Evolutionary conservation across 2,113 vertebrate species (phyloP), one percentile per base, ranked within the genome.

Genomic region (Saimiri boliviensis): DNA sequence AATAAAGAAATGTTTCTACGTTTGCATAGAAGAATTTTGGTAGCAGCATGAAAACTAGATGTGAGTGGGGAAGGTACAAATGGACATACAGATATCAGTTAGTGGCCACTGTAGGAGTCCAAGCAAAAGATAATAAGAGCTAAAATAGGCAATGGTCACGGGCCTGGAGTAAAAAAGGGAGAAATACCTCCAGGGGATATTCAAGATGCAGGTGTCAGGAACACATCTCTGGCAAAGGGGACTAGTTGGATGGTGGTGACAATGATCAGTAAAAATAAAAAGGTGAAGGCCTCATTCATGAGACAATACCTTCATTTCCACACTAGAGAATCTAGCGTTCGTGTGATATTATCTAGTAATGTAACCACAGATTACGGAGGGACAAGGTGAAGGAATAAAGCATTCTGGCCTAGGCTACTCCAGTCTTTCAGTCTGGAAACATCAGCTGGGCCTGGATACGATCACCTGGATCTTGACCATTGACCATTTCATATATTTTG

Each of bases 21-120:
- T 79, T 37, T 63, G 40, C 20, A 14, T 25, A 2, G 17, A 42
- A 89, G 32, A 49, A 30, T 73, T 49, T 45, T 52, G 73, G 66
- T 9, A 52, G 73, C 25, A 12, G 25, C 16, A 0, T 49, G 37
- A 45, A 63, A 68, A 21, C 21, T 66, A 35, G 17, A 54, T 20
- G 37, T 23, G 6, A 8, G 6, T 7, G 16, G 14, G 25, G 56
- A 5, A 6, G n/a, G 30, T 37, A 6, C 30, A 27, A 0, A 2
- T 12, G 40, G 86, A 23, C 8, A 2, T 0, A 30, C 17, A 25
- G 3, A 13, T 13, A 0, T 23, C 3, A 1, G 42, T 47, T 49
- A 83, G 25, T 54, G 77, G 71, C 66, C 91, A 37, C n/a, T 54
- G 20, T 9, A 45, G 35, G 0, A 0, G 27, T 42, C 23, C 37